Percentiles rank a stretch among this genome's conserved stretches.
Evolutionary conservation across 2,113 vertebrate species (phyloP).

Genomic region (Bolborhynchus lineola): DNA sequence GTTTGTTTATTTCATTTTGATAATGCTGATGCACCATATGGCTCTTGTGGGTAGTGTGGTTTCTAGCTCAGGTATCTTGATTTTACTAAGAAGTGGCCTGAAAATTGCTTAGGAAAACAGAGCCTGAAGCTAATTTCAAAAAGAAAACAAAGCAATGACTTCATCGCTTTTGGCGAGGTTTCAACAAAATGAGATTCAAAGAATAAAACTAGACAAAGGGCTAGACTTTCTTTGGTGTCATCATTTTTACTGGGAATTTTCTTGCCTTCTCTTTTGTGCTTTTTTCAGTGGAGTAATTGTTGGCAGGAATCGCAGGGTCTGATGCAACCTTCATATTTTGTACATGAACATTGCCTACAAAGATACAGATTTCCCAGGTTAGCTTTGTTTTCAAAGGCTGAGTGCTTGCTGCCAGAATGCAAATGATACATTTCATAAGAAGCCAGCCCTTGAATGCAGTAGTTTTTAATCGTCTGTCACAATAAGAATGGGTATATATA

Average conservation of each 20-base stretch:
- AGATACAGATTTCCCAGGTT: conserved; percentile 55
- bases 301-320: conserved; percentile 34
- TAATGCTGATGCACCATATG: not conserved
- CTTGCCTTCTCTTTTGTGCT: conserved; percentile 47
- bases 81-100: not conserved
- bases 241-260: conserved; percentile 63
- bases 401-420: not conserved
- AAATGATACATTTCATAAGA: conserved; percentile 4
- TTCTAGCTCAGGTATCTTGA: conserved; percentile 8
- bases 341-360: conserved; percentile 20
- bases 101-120: not conserved
- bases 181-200: conserved; percentile 44
- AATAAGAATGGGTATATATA: not conserved
- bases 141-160: conserved; percentile 65
- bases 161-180: conserved; percentile 45
- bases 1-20: not conserved
- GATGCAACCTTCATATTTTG: conserved; percentile 58
- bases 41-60: not conserved
- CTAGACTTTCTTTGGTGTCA: conserved; percentile 66
- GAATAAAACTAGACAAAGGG: conserved; percentile 62
- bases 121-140: conserved; percentile 47
- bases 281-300: conserved; percentile 46
- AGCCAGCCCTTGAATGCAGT: not conserved
- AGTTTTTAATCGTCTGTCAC: not conserved
- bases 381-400: conserved; percentile 36